phyloP scores from a whole-genome alignment of 2,113 vertebrate genomes.

The human (Homo sapiens) region DNA sequence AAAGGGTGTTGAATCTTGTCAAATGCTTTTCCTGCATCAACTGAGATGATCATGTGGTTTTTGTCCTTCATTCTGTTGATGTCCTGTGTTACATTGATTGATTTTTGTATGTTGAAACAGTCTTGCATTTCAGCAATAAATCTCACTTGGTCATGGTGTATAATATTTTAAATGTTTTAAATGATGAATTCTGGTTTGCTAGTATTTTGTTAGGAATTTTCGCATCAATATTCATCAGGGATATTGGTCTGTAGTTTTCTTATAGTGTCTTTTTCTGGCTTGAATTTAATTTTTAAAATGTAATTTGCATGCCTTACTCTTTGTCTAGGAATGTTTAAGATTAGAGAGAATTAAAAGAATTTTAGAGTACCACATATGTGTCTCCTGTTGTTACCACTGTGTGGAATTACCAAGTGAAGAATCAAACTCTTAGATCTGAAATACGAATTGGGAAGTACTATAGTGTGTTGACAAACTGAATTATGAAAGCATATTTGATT shows the following conservation, averaged over 20 bases:
- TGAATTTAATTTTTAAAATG: slow-evolving; percentile 14
- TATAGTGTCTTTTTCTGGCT: neutral
- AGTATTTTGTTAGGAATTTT: slow-evolving; percentile 45
- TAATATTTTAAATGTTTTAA: neutral
- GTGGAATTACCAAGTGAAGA: slow-evolving; percentile 3
- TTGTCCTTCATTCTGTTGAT: slow-evolving; percentile 18
- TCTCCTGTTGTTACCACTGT: neutral
- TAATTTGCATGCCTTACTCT: slow-evolving; percentile 1
- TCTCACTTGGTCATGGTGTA: neutral
- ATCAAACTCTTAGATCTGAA: slow-evolving; percentile 2
- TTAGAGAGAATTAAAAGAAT: slow-evolving; percentile 12
- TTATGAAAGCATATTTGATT: slow-evolving; percentile 19
- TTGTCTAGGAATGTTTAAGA: neutral
- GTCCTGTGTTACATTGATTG: neutral
- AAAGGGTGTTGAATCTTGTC: neutral
- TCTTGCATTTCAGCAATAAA: slow-evolving; percentile 19
- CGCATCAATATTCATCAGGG: neutral
- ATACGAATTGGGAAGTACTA: slow-evolving; percentile 4
- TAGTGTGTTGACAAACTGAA: neutral
- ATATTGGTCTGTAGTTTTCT: neutral
- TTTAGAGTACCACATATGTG: neutral
- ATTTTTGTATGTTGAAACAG: slow-evolving; percentile 20
- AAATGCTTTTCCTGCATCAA: neutral
- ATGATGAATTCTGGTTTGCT: neutral
- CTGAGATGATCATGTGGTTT: neutral